A percentile compares a stretch with the other conserved stretches of the same genome.
Conservation (phyloP, 2,888 invertebrate species). For the Drosophila pseudotalamancana region DNA sequence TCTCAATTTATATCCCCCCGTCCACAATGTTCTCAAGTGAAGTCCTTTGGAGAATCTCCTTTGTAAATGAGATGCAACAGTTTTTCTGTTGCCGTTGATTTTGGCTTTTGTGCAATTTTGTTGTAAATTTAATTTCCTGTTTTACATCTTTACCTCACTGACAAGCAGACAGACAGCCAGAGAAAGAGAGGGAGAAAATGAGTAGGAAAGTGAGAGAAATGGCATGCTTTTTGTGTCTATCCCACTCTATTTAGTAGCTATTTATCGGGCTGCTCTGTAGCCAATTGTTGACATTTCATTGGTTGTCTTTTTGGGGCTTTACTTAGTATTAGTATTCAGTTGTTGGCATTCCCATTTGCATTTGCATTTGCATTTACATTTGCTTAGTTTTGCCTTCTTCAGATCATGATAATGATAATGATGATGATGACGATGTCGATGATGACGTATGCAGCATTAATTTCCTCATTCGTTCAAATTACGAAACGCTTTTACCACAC, state of each 20-base stretch:
- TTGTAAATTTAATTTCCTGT: conserved; percentile 75
- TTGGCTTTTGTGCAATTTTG: conserved; percentile 60
- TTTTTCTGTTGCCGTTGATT: conserved; percentile 14
- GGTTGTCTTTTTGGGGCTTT: conserved; percentile 38
- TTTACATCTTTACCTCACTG: conserved; percentile 50
- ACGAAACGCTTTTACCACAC: conserved; percentile 19
- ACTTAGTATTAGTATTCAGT: conserved; percentile 47
- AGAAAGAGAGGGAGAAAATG: not conserved
- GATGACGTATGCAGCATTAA: conserved; percentile 63
- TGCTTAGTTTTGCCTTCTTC: conserved; percentile 14
- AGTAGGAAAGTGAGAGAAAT: not conserved
- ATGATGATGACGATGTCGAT: conserved; percentile 33
- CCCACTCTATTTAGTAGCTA: conserved; percentile 14
- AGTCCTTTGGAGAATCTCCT: not conserved
- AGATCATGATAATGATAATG: not conserved
- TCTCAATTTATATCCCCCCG: not conserved
- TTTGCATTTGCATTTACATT: conserved; percentile 31
- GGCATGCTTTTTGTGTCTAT: not conserved
- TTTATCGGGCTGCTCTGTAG: conserved; percentile 16
- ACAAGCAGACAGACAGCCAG: not conserved
- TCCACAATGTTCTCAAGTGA: conserved; percentile 22
- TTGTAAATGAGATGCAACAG: conserved; percentile 46
- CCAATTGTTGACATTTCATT: conserved; percentile 50
- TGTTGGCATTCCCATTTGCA: conserved; percentile 42
- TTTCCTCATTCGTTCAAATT: conserved; percentile 62